A percentile compares a stretch with the other conserved stretches of the same genome.
These are phyloP conservation scores for Probaryconus sp. DNA, from an alignment of 1,140 invertebrate genomes.

Conservation along the genomic window DNA sequence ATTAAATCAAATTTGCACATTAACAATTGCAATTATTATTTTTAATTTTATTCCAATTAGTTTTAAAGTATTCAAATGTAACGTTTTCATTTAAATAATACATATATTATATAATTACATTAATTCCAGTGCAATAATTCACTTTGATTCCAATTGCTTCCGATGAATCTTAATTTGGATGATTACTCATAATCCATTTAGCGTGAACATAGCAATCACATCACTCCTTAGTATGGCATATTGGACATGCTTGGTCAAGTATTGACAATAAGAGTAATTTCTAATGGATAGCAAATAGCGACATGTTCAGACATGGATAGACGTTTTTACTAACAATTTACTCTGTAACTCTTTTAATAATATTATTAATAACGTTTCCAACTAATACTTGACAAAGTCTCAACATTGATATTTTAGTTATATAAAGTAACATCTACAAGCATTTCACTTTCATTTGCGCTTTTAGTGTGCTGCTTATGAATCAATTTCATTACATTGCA, in stretches of 20 bases:
- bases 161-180: constrained; percentile 41
- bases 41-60: background rate
- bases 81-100: too few species aligned
- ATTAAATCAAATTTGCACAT: too few species aligned
- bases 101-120: background rate
- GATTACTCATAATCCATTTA: constrained; percentile 14
- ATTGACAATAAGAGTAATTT: constrained; percentile 60
- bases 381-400: constrained; percentile 76
- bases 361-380: too few species aligned
- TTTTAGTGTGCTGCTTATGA: constrained; percentile 75
- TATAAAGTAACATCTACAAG: constrained; percentile 69
- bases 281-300: constrained; percentile 14
- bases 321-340: constrained; percentile 53
- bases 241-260: constrained; percentile 76
- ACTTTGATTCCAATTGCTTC: background rate
- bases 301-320: constrained; percentile 8
- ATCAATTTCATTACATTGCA: constrained; percentile 63
- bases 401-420: constrained; percentile 72
- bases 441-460: constrained; percentile 77
- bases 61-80: background rate
- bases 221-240: constrained; percentile 71
- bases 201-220: constrained; percentile 22
- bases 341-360: constrained; percentile 6
- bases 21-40: too few species aligned
- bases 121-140: too few species aligned